Evolutionary conservation across 1,140 invertebrate genomes (phyloP), one percentile per base, ranked within the genome.

Genomic region (Eufriesea mexicana): DNA sequence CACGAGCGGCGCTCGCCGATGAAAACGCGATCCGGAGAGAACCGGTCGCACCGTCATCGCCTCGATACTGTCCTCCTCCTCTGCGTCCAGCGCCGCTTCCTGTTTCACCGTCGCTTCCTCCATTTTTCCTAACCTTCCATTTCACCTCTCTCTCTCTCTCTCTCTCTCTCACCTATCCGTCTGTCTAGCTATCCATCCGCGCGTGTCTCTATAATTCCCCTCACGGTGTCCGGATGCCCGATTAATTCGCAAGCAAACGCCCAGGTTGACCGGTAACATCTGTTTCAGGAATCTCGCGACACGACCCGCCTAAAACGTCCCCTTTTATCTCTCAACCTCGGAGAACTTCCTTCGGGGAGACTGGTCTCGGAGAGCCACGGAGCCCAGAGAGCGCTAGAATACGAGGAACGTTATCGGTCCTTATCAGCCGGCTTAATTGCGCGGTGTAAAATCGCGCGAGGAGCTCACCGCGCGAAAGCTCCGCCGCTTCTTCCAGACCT

Each of bases 1-100:
- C 90, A 91, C 85, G 85, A 83, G 25, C 66, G 51, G 49, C 61
- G 73, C 72, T 62, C 85, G 86, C 76, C 86, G 88, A 91, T 92
- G 90, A 89, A 91, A 92, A 91, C 86, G 89, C 91, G 89, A 92
- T 89, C 88, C 84, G 66, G 62, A 89, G 84, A 89, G 84, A 89
- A 89, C 86, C 87, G 86, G 86, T 89, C 90, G 89, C 83, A 84
- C 77, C 20, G 67, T 51, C 70, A 72, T 68, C 84, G 59, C 18
- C 51, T 14, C 51, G n/a, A 20, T 45, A 47, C 16, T 20, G n/a
- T 81, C 83, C 51, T 73, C 70, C 28, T 68, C 73, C 25, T 10
- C 9, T 47, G n/a, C n/a, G n/a, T n/a, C n/a, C n/a, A n/a, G n/a
- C n/a, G n/a, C n/a, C n/a, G 71, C 80, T 87, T 87, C 84, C 84